Percentiles rank a stretch among this genome's conserved stretches.
Conservation (phyloP, 2,113 vertebrate genomes). For the Miniopterus natalensis region DNA sequence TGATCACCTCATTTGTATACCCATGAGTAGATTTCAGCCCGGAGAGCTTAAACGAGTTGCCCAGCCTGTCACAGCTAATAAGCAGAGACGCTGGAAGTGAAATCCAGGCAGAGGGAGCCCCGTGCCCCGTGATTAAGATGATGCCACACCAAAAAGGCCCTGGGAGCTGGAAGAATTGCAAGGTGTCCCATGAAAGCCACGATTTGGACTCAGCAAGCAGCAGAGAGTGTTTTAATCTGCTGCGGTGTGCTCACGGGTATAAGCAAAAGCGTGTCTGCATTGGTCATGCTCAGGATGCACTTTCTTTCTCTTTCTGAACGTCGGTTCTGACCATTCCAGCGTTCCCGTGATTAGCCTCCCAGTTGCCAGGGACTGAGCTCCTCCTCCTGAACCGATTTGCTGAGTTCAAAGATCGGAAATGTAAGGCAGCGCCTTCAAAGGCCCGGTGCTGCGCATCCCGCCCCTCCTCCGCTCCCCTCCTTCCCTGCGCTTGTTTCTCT, state of each 20-base stretch:
- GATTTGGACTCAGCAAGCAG: slow-evolving; percentile 62
- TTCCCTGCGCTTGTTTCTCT: slow-evolving; percentile 78
- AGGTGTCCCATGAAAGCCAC: slow-evolving; percentile 37
- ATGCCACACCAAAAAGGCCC: background rate
- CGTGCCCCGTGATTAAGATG: background rate
- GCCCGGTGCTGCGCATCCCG: slow-evolving; percentile 53
- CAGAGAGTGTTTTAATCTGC: slow-evolving; percentile 71
- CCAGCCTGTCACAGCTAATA: slow-evolving; percentile 65
- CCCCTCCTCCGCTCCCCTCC: slow-evolving; percentile 74
- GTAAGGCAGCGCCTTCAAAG: slow-evolving; percentile 85
- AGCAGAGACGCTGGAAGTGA: slow-evolving; percentile 61
- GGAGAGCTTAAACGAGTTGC: slow-evolving; percentile 68
- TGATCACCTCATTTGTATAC: background rate
- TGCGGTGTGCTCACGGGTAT: slow-evolving; percentile 44
- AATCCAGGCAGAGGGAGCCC: background rate
- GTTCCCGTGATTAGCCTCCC: slow-evolving; percentile 80
- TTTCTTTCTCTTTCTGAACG: slow-evolving; percentile 52
- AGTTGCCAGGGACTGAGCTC: slow-evolving; percentile 72
- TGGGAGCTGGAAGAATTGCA: slow-evolving; percentile 61
- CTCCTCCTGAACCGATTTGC: slow-evolving; percentile 78
- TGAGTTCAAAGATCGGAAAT: slow-evolving; percentile 87
- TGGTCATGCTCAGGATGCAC: background rate
- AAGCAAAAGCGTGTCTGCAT: slow-evolving; percentile 56
- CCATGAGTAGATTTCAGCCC: background rate
- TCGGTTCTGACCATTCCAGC: slow-evolving; percentile 19